These are phyloP conservation scores for Decapterus maruadsi DNA, from an alignment of 2,797 vertebrate genomes.

Conservation along the genomic window DNA sequence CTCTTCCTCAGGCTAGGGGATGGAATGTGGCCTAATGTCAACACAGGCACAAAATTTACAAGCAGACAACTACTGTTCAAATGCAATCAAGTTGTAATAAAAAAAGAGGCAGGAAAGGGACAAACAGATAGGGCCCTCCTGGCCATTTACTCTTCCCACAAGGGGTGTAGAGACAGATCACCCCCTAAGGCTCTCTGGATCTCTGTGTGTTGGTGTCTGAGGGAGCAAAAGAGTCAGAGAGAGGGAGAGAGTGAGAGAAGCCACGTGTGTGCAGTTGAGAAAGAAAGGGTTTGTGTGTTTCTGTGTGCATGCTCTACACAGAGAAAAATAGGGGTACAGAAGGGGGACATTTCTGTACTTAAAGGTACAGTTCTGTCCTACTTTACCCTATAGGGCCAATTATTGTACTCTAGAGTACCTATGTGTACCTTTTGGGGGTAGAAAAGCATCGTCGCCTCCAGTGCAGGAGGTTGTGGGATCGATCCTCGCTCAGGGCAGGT, in stretches of 20 bases:
- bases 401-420: too few relatives aligned
- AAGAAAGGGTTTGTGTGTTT: neutral
- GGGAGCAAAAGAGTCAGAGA: slow-evolving; percentile 13
- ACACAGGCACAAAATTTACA: slow-evolving; percentile 81
- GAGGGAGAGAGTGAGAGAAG: neutral
- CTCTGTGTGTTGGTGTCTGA: slow-evolving; percentile 35
- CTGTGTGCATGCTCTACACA: neutral
- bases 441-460: too few relatives aligned
- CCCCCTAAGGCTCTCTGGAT: slow-evolving; percentile 61
- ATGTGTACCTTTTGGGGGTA: too few relatives aligned
- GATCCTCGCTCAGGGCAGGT: too few relatives aligned
- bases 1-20: slow-evolving; percentile 72
- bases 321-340: too few relatives aligned
- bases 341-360: too few relatives aligned
- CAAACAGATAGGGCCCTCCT: slow-evolving; percentile 70
- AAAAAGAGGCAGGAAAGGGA: slow-evolving; percentile 67
- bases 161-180: slow-evolving; percentile 69
- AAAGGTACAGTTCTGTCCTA: too few relatives aligned
- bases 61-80: slow-evolving; percentile 82
- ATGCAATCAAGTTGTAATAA: slow-evolving; percentile 80
- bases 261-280: slow-evolving; percentile 14
- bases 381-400: too few relatives aligned
- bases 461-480: too few relatives aligned
- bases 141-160: slow-evolving; percentile 83
- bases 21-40: slow-evolving; percentile 84